phyloP scores from a whole-genome alignment of 2,888 invertebrate genomes.

The Lysandra coridon region DNA sequence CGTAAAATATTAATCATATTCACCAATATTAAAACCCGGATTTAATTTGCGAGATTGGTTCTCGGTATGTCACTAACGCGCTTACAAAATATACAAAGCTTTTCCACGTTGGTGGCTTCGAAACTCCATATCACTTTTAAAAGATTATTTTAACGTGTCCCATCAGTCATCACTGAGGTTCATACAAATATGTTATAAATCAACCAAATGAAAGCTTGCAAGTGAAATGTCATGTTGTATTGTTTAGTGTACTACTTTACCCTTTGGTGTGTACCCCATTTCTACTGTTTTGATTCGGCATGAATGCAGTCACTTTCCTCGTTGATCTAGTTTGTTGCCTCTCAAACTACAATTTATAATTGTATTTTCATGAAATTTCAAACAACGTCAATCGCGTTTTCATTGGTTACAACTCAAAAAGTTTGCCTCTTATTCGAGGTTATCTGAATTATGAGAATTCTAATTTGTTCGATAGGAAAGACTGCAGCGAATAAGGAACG shows the following conservation, averaged over 20 bases:
- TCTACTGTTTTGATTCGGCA: neutral
- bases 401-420: too few relatives aligned
- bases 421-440: too few relatives aligned
- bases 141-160: conserved; percentile 21
- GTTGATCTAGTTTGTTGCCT: neutral
- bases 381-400: neutral
- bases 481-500: neutral
- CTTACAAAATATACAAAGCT: conserved; percentile 31
- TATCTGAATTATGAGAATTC: neutral
- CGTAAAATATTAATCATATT: conserved; percentile 34
- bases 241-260: neutral
- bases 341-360: neutral
- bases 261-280: neutral
- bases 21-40: conserved; percentile 39
- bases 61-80: conserved; percentile 35
- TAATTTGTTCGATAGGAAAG: neutral
- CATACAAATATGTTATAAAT: conserved; percentile 1
- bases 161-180: neutral
- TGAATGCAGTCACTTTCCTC: neutral
- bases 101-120: conserved; percentile 34
- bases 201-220: neutral
- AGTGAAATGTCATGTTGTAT: neutral
- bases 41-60: conserved; percentile 46
- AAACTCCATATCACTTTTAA: conserved; percentile 36
- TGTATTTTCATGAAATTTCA: neutral